phyloP scores from a whole-genome alignment of 2,888 invertebrate genomes.

The Steinernema carpocapsae region DNA sequence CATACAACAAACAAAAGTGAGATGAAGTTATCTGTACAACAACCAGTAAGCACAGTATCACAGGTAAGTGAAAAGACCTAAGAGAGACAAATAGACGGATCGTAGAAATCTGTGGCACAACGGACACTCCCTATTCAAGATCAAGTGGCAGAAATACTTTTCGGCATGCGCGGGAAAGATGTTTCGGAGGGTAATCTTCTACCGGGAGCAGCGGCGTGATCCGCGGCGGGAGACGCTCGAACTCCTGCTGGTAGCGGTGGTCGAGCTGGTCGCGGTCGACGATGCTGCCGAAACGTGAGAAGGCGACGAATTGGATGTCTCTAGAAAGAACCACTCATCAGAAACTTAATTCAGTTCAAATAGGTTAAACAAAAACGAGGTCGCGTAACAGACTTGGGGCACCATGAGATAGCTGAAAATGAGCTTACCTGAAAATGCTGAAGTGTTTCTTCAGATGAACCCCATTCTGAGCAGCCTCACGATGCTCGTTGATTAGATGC shows the following conservation, averaged over 20 bases:
- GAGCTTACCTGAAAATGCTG: neutral
- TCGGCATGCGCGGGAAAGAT: constrained; percentile 57
- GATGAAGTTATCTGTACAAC: constrained; percentile 34
- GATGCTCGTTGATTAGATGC: constrained; percentile 57
- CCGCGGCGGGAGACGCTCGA: constrained; percentile 57
- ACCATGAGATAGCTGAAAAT: neutral
- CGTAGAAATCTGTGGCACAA: neutral
- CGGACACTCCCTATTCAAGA: constrained; percentile 44
- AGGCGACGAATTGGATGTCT: constrained; percentile 62
- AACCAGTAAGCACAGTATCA: constrained; percentile 24
- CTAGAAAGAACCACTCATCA: constrained; percentile 46
- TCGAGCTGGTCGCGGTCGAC: constrained; percentile 63
- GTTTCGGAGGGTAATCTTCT: constrained; percentile 56
- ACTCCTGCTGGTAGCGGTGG: constrained; percentile 53
- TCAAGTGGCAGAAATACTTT: constrained; percentile 64
- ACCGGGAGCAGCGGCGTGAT: constrained; percentile 55
- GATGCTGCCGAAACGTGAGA: constrained; percentile 58
- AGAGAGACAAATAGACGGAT: neutral
- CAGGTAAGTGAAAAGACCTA: constrained; percentile 27
- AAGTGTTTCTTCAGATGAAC: constrained; percentile 24
- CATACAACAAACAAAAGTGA: constrained; percentile 35
- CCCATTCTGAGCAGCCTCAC: constrained; percentile 49
- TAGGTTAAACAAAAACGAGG: too few relatives aligned
- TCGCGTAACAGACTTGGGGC: neutral
- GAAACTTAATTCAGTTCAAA: too few relatives aligned